These are phyloP conservation scores for Drosophila nannoptera DNA, from an alignment of 1,140 invertebrate species.

Conservation along the genomic window DNA sequence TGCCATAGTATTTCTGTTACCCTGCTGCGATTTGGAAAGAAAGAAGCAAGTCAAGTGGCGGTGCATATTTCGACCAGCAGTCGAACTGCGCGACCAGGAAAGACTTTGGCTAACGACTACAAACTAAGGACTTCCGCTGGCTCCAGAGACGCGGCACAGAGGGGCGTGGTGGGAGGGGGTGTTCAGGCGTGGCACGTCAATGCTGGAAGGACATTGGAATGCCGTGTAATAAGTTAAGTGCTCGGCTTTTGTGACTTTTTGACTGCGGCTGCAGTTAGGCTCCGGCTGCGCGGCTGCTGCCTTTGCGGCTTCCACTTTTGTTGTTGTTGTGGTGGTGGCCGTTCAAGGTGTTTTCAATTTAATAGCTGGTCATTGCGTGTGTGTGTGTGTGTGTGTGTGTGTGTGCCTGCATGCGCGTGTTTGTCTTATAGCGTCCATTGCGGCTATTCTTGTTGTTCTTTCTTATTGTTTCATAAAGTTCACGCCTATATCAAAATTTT, in stretches of 20 bases:
- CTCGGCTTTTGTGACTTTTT: constrained; percentile 60
- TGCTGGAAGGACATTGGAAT: constrained; percentile 50
- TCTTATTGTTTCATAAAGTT: constrained; percentile 62
- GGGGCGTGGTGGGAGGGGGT: neutral
- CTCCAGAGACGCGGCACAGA: neutral
- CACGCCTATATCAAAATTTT: constrained; percentile 74
- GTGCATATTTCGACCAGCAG: constrained; percentile 64
- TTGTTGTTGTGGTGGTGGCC: constrained; percentile 25
- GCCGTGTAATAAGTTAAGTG: constrained; percentile 76
- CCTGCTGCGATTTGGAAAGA: neutral
- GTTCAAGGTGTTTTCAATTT: constrained; percentile 67
- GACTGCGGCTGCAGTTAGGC: constrained; percentile 25
- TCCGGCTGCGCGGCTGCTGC: constrained; percentile 23
- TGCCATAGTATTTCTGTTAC: neutral
- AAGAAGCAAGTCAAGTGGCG: constrained; percentile 31
- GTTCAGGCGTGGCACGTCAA: constrained; percentile 13
- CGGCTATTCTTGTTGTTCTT: constrained; percentile 19
- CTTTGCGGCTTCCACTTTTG: constrained; percentile 21
- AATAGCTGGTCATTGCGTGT: constrained; percentile 41
- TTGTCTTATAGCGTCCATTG: constrained; percentile 58
- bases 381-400: constrained; percentile 34
- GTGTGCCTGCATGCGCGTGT: constrained; percentile 60
- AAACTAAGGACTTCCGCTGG: constrained; percentile 73
- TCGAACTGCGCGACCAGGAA: constrained; percentile 11
- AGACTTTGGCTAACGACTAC: constrained; percentile 31